Evolutionary conservation across 1,140 invertebrate genomes (phyloP).

Genomic region (Aporrectodea caliginosa): DNA sequence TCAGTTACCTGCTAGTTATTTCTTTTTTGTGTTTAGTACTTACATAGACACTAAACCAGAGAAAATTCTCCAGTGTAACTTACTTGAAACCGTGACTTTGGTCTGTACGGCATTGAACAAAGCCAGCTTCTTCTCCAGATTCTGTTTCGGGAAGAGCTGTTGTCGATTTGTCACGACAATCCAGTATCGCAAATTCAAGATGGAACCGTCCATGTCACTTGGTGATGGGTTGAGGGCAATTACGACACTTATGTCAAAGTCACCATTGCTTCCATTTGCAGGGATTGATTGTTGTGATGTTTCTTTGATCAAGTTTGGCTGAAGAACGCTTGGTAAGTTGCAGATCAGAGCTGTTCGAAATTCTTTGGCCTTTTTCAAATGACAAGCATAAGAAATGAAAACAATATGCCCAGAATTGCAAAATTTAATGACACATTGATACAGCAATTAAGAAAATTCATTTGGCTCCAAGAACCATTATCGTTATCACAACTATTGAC

Average conservation of each 20-base stretch:
- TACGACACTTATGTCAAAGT: slow-evolving; percentile 13
- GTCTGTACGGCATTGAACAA: slow-evolving; percentile 39
- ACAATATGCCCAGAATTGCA: too few species aligned
- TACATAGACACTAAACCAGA: background rate
- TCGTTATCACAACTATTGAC: too few species aligned
- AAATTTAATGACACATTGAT: too few species aligned
- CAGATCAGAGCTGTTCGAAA: background rate
- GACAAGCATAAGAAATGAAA: too few species aligned
- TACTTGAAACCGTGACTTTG: slow-evolving; percentile 9
- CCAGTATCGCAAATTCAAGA: slow-evolving; percentile 64
- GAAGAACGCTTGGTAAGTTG: background rate
- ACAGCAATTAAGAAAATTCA: too few species aligned
- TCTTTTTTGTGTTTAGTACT: background rate
- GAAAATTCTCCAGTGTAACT: slow-evolving; percentile 5
- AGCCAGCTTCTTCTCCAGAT: slow-evolving; percentile 63
- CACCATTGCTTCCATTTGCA: background rate
- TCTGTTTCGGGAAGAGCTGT: slow-evolving; percentile 67
- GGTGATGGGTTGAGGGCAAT: background rate
- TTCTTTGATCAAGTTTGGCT: background rate
- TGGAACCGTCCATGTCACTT: background rate
- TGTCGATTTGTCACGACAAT: slow-evolving; percentile 67
- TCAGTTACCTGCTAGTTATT: too few species aligned
- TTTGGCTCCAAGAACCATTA: too few species aligned
- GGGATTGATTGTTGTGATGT: background rate
- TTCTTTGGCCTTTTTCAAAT: too few species aligned